Base-by-base conservation (phyloP, 2,113 vertebrate species). In the Nothoprocta perdicaria region DNA sequence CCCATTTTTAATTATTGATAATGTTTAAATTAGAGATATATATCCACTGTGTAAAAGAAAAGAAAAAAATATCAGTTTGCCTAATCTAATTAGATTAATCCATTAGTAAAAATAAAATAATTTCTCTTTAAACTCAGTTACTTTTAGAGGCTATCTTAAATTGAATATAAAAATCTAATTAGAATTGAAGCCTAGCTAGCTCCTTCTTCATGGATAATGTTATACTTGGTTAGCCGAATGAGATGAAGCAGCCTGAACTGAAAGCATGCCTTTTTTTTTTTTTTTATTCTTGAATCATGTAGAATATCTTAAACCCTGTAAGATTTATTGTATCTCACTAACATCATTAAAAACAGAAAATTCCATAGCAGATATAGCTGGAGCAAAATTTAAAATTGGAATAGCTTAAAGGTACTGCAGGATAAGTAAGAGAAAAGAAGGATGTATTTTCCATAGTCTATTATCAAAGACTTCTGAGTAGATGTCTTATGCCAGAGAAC, bases 401-500 rank as follows among this genome's bases (percentile, higher is more conserved):
- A 0, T 55, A 60, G 31, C 26, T 53, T 76, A 80, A 52, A 80
- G 45, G 29, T 2, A 24, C 14, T 53, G 8, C 29, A 58, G 6
- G 29, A 2, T 57, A 22, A 1, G 8, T 9, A 76, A 88, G 79
- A 82, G 5, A 4, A 26, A n/a, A 55, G 31, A 38, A 38, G 35
- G 35, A 38, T 38, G 35, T 38, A 38, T 38, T 38, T 38, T 38
- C 35, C 35, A 38, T 38, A 38, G 35, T 38, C 0, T 4, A 45
- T 10, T 9, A 62, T 6, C n/a, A 74, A 35, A 73, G 5, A 57
- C 29, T 73, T 16, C 1, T 4, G 18, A 38, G 15, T 15, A 27
- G 0, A 1, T 23, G 2, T 7, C 18, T 76, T 50, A 8, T 29
- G 55, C 2, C 7, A 14, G 0, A 0, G 12, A 6, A 10, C 24